A percentile compares a stretch with the other conserved stretches of the same genome.
Evolutionary conservation across 2,888 invertebrate species (phyloP).

Genomic region (Hypomecis punctinalis): DNA sequence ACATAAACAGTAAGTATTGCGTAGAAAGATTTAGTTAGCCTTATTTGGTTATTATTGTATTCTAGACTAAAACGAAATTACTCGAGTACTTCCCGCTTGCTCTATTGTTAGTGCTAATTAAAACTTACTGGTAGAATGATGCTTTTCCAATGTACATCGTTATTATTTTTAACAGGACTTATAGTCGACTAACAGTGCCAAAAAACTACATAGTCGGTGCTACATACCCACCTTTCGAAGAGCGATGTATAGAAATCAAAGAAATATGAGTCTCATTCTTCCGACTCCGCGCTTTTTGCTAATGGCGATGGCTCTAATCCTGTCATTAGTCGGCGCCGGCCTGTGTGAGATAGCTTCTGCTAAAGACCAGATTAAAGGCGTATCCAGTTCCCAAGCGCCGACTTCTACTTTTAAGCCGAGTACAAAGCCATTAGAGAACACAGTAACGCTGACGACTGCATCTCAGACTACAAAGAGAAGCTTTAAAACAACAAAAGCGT

Average conservation of each 20-base stretch:
- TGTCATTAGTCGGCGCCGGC: constrained; percentile 63
- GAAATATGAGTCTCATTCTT: constrained; percentile 48
- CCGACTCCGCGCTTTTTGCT: constrained; percentile 54
- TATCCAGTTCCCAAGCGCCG: constrained; percentile 60
- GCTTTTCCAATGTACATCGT: too few species aligned
- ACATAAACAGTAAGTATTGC: too few species aligned
- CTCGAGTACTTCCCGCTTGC: too few species aligned
- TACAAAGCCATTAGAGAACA: constrained; percentile 64
- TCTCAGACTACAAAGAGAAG: constrained; percentile 71
- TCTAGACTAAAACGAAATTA: too few species aligned
- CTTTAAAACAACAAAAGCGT: constrained; percentile 72
- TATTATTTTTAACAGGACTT: constrained; percentile 27
- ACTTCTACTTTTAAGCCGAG: constrained; percentile 57
- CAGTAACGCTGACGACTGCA: constrained; percentile 61
- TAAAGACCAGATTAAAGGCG: constrained; percentile 60
- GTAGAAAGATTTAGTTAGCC: too few species aligned
- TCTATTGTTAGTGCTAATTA: too few species aligned
- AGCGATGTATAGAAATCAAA: constrained; percentile 40
- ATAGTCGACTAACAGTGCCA: constrained; percentile 30
- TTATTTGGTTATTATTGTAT: too few species aligned
- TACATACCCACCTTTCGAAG: constrained; percentile 18
- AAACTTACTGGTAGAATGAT: too few species aligned
- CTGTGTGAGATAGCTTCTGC: constrained; percentile 59
- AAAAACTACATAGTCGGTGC: constrained; percentile 17
- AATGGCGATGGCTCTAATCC: constrained; percentile 61